Evolutionary conservation across 2,113 vertebrate genomes (phyloP).

Genomic region (Amphiprion percula): DNA sequence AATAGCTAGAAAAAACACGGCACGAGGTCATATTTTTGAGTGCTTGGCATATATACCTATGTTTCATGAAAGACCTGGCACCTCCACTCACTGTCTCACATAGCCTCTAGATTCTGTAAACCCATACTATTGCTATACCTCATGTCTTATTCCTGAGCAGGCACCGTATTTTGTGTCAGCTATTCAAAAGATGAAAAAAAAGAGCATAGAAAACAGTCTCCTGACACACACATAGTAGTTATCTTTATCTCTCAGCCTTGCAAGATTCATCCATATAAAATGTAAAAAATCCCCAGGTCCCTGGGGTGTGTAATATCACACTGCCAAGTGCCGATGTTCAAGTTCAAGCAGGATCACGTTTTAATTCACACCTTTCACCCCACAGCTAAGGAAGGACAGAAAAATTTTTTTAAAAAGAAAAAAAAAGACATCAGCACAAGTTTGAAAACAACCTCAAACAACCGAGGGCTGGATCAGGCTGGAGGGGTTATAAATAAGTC

Average conservation of each 20-base stretch:
- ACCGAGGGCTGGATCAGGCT: no score
- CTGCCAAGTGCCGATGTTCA: conserved; percentile 66
- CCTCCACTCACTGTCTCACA: conserved; percentile 27
- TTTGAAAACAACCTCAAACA: no score
- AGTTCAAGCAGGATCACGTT: conserved; percentile 67
- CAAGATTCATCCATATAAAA: conserved; percentile 56
- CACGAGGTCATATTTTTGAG: neutral
- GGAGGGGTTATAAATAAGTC: no score
- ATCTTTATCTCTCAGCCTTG: conserved; percentile 30
- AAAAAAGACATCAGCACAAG: no score
- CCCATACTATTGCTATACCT: neutral
- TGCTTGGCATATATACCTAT: conserved; percentile 12
- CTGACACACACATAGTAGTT: conserved; percentile 58
- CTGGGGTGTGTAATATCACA: conserved; percentile 65
- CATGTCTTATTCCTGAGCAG: neutral
- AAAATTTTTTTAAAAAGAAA: no score
- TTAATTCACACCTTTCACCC: conserved; percentile 51
- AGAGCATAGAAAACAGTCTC: neutral
- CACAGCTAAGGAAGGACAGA: conserved; percentile 33
- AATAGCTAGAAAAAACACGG: conserved; percentile 19
- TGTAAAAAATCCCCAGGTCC: conserved; percentile 50
- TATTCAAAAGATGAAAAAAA: conserved; percentile 4
- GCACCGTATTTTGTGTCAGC: conserved; percentile 12
- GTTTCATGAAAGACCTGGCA: conserved; percentile 44
- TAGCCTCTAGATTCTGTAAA: conserved; percentile 48